Base-by-base conservation (phyloP, 1,140 invertebrate species). In the Drosophila lowei region DNA sequence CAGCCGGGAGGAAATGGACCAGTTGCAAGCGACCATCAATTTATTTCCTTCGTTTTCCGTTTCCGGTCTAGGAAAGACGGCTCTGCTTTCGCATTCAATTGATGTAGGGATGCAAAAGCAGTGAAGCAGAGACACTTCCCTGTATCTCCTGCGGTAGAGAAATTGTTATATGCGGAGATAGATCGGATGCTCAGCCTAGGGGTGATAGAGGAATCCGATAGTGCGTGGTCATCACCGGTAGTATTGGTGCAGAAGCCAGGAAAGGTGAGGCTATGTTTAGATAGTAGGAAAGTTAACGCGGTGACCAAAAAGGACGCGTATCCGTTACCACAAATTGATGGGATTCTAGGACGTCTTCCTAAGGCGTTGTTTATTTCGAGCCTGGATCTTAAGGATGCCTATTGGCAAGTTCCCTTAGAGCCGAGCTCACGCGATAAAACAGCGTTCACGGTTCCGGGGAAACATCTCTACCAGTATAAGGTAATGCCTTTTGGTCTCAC, bases 61-160 rank as follows among this genome's bases (percentile, higher is more conserved):
- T 18, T 11, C 18, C 6, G 43, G 55, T 15, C 13, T 57, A 6
- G n/a, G 23, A 9, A 28, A 38, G 3, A 25, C 43, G 3, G n/a
- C 11, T 15, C 8, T 46, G 13, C 15, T 57, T 2, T n/a, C 23
- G 3, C 55, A 34, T 16, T 7, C 3, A 4, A 57, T 57, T 6
- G 43, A 46, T 28, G 74, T 83, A 18, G 80, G 78, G 77, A 77
- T 1, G 68, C 77, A 9, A 54, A 71, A 47, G 83, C 85, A 0
- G 62, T 90, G 8, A 83, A 77, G 47, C 77, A 84, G 44, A 44
- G 75, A 25, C 67, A 75, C 25, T 79, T 77, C 34, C 68, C 83
- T 3, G 61, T 78, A 7, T 83, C 78, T 1, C 84, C 78, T 1
- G 57, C 60, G 11, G 74, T 79, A 1, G 63, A 78, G 56, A 58